These are phyloP conservation scores for Desmophyllum pertusum DNA, from an alignment of 92 coral and sea anemone species.

Conservation along the genomic window DNA sequence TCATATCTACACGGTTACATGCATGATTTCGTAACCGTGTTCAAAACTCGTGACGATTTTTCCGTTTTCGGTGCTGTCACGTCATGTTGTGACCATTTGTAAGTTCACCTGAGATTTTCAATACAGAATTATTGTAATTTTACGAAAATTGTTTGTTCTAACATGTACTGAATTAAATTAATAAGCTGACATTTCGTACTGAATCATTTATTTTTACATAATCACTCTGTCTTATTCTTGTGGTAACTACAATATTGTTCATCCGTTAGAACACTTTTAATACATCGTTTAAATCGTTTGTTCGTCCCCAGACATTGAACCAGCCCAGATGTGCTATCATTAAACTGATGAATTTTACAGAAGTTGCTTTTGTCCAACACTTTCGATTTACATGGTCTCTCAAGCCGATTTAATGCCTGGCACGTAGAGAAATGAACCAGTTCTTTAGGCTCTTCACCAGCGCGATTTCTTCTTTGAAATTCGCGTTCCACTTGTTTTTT, in stretches of 20 bases:
- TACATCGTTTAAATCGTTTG: constrained; percentile 30
- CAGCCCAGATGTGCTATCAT: constrained; percentile 23
- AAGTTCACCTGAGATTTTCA: too few relatives aligned
- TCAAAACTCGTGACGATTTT: too few relatives aligned
- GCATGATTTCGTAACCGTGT: too few relatives aligned
- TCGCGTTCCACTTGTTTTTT: background rate
- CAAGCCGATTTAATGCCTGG: constrained; percentile 27
- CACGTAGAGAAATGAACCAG: background rate
- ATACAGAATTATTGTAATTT: too few relatives aligned
- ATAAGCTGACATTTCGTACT: background rate
- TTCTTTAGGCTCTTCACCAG: background rate
- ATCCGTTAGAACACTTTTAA: constrained; percentile 27
- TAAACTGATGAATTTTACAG: constrained; percentile 41
- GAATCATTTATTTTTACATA: background rate
- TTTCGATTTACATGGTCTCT: constrained; percentile 29
- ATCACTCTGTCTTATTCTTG: background rate
- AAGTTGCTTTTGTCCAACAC: constrained; percentile 11
- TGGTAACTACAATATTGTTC: constrained; percentile 25
- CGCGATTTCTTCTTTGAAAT: background rate
- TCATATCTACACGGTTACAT: too few relatives aligned
- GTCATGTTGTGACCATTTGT: too few relatives aligned
- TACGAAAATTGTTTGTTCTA: too few relatives aligned
- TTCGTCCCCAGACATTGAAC: constrained; percentile 34
- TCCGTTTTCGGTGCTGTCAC: too few relatives aligned
- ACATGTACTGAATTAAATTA: too few relatives aligned